phyloP scores from a whole-genome alignment of 2,113 vertebrate species.

The Chionis minor region DNA sequence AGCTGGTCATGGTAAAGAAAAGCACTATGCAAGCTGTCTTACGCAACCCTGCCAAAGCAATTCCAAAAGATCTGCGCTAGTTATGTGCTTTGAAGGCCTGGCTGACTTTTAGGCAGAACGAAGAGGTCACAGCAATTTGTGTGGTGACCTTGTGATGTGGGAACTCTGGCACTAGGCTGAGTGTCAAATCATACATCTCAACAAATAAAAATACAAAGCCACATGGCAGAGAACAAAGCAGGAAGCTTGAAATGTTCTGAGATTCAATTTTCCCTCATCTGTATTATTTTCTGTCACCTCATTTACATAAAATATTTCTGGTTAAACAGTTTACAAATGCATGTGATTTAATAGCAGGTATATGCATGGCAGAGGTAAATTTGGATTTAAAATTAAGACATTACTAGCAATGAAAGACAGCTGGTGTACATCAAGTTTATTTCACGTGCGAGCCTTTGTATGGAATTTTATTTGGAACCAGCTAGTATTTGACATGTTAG shows the following conservation, averaged over 20 bases:
- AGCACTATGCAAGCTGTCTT: neutral
- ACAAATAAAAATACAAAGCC: neutral
- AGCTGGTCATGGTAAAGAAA: constrained; percentile 26
- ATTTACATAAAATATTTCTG: constrained; percentile 44
- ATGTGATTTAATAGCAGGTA: constrained; percentile 18
- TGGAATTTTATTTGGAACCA: constrained; percentile 8
- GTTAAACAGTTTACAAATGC: neutral
- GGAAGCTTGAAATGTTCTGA: neutral
- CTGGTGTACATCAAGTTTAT: constrained; percentile 10
- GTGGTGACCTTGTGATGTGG: neutral
- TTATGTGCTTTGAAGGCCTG: neutral
- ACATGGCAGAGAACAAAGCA: neutral
- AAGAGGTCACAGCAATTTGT: neutral
- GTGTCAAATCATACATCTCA: neutral
- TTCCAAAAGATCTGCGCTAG: neutral
- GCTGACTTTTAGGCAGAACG: neutral
- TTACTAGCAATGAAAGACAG: neutral
- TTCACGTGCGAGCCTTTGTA: neutral
- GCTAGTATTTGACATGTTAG: neutral
- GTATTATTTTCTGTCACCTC: constrained; percentile 24
- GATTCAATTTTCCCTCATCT: neutral
- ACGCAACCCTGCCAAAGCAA: neutral
- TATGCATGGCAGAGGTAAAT: neutral
- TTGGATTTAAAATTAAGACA: neutral
- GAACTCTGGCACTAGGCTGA: neutral